Evolutionary conservation across 2,888 invertebrate genomes (phyloP).

Genomic region (Drosophila stalkeri): DNA sequence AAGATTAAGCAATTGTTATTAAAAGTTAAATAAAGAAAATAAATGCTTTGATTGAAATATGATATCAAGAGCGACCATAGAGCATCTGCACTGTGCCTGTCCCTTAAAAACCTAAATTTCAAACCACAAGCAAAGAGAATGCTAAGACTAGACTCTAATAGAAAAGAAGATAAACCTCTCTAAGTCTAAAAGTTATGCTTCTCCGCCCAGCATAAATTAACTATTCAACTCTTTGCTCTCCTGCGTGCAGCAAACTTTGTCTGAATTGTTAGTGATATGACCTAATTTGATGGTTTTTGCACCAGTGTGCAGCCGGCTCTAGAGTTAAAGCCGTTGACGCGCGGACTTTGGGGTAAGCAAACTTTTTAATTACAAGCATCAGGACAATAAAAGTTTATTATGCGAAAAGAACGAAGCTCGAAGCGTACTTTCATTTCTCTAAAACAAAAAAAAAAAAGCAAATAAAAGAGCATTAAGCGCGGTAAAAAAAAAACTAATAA

Average conservation of each 20-base stretch:
- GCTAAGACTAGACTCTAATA: neutral
- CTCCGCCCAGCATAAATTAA: neutral
- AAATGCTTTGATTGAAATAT: neutral
- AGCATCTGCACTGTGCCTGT: neutral
- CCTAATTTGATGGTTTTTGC: constrained; percentile 35
- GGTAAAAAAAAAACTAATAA: constrained; percentile 57
- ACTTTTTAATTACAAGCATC: constrained; percentile 78
- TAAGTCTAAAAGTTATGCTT: neutral
- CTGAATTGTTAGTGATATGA: constrained; percentile 31
- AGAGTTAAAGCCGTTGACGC: constrained; percentile 13
- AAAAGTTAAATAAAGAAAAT: neutral
- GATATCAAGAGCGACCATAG: neutral
- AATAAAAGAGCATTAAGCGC: constrained; percentile 32
- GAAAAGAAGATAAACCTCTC: neutral
- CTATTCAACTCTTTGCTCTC: neutral
- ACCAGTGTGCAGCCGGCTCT: constrained; percentile 9
- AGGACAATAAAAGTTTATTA: constrained; percentile 76
- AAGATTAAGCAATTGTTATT: neutral
- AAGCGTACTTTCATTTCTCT: constrained; percentile 12
- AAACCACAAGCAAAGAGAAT: neutral
- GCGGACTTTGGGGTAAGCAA: constrained; percentile 36
- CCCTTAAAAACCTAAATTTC: too few relatives aligned
- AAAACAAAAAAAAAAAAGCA: constrained; percentile 15
- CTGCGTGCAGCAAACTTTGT: neutral
- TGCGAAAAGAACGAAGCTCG: constrained; percentile 53